phyloP scores from a whole-genome alignment of 2,797 vertebrate species.

The Myotis vivesi region DNA sequence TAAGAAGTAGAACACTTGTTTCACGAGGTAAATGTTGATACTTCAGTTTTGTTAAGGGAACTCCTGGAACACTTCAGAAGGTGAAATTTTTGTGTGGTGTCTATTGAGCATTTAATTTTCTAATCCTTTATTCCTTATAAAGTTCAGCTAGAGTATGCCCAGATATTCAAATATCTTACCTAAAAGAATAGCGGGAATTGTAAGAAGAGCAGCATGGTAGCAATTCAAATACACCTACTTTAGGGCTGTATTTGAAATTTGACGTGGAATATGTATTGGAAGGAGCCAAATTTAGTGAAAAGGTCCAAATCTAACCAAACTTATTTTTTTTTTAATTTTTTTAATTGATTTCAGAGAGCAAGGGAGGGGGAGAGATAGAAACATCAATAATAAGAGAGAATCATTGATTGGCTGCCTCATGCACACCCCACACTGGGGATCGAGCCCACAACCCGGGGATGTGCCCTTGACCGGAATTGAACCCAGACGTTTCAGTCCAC shows the following conservation, averaged over 20 bases:
- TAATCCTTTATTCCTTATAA: background rate
- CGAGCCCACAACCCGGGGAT: no score
- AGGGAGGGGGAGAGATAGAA: no score
- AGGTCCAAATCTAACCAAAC: background rate
- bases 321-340: background rate
- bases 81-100: background rate
- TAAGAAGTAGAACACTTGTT: slow-evolving; percentile 58
- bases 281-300: background rate
- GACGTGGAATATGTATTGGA: background rate
- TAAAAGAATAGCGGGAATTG: background rate
- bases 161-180: background rate
- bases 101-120: background rate
- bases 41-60: background rate
- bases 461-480: no score
- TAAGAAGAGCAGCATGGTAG: background rate
- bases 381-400: no score
- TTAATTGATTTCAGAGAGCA: no score
- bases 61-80: slow-evolving; percentile 39
- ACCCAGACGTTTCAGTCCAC: no score
- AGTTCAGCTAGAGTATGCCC: background rate
- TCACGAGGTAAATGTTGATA: slow-evolving; percentile 58
- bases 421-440: no score
- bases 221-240: background rate
- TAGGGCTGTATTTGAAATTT: background rate
- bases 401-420: no score